Percentiles rank a stretch among this genome's conserved stretches.
phyloP scores from a whole-genome alignment of 2,888 invertebrate genomes.

The Cinara cedri region DNA sequence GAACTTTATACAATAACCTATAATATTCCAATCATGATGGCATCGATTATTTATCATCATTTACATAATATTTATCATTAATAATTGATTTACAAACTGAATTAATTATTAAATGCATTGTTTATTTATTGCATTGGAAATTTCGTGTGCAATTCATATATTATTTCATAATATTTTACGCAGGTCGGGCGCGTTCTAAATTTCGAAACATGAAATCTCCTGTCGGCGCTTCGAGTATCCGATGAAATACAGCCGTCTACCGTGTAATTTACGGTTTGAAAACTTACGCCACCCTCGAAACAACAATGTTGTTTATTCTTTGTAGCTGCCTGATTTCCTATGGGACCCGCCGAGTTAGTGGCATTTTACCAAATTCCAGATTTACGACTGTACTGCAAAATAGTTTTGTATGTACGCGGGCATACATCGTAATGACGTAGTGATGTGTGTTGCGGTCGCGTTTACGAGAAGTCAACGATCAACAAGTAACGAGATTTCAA shows the following conservation, averaged over 20 bases:
- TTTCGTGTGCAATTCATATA: too few relatives aligned
- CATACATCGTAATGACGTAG: neutral
- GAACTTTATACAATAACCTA: too few relatives aligned
- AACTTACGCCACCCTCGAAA: constrained; percentile 47
- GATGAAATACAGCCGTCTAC: constrained; percentile 46
- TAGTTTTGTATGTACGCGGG: neutral
- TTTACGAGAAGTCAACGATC: neutral
- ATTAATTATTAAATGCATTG: too few relatives aligned
- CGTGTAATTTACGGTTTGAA: constrained; percentile 49
- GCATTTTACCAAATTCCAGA: constrained; percentile 55
- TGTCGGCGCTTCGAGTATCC: constrained; percentile 40
- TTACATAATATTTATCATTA: too few relatives aligned
- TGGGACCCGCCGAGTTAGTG: constrained; percentile 52
- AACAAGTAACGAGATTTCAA: constrained; percentile 28
- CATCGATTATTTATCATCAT: too few relatives aligned
- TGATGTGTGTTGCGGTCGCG: constrained; percentile 3
- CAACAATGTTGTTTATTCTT: constrained; percentile 56
- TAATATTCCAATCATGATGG: too few relatives aligned
- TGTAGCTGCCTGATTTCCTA: constrained; percentile 51
- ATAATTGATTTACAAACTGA: too few relatives aligned
- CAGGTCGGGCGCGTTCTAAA: neutral
- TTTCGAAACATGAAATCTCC: constrained; percentile 40
- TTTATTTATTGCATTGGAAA: too few relatives aligned
- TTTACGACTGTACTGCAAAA: constrained; percentile 45
- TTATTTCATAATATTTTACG: too few relatives aligned